Base-by-base conservation (phyloP, 1,140 invertebrate genomes). In the Ostrea denselamellosa region DNA sequence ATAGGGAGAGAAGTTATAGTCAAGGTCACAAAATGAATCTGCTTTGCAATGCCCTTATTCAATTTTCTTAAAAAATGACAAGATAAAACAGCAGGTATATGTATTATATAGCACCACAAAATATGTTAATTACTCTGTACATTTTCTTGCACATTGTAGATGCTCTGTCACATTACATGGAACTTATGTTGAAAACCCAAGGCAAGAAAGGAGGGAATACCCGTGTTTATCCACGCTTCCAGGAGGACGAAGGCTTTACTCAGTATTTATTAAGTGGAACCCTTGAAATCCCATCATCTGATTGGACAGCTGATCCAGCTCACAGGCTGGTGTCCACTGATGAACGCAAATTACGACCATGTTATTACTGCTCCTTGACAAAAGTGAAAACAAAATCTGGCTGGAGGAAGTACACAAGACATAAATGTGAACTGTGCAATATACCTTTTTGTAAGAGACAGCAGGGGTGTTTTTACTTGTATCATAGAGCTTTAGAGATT, bases 381-480 rank as follows among this genome's bases (percentile, higher is more conserved):
- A 85, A 85, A 85, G 54, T 85, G 53, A 85, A 85, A 62, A 85
- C 83, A 0, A 85, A 85, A 28, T 85, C 83, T 2, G 83, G 83
- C 7, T 85, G 83, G 83, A 56, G 83, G 25, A 62, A 58, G 22
- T 85, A 56, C 28, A 85, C 83, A 4, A 56, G 83, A 34, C 53
- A 56, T 28, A 85, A 62, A 28, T 85, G 83, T 85, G 56, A 85
- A 10, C 17, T 62, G 25, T 85, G 83, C 19, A 62, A 85, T 58
- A 62, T 85, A 22, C 83, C 83, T 9, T 54, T 85, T 17, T 85
- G 83, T 85, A 85, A 85, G 53, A 56, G 53, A 62, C 53, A 85
- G 12, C 83, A 62, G 12, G 83, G 56, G 3, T 85, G 83, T 34
- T 85, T 85, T 58, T 34, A 62, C 19, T 19, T 85, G 5, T 85